Base-by-base conservation (phyloP, 2,888 invertebrate genomes). In the Plemyria rubiginata region DNA sequence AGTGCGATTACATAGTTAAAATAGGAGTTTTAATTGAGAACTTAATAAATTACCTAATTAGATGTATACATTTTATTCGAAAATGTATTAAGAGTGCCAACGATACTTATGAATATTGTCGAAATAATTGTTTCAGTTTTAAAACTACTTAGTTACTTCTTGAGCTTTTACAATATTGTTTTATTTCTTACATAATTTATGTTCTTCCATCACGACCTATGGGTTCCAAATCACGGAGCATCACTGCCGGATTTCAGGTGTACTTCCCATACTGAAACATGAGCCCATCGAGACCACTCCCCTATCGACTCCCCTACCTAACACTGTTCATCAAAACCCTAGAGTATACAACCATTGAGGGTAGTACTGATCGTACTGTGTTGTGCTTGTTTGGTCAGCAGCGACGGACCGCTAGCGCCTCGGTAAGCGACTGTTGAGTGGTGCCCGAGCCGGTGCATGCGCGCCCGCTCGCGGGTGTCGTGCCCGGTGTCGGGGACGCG, bases 301-400 rank as follows among this genome's bases (percentile, higher is more conserved):
- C 79, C 73, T 70, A 72, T 72, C 72, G 73, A 77, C 77, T 80
- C 82, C 79, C 80, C 72, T 80, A 79, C 79, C 72, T 74, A 78
- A 59, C 60, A 64, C 74, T 52, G 64, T 64, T 54, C 65, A 65
- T 65, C 60, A 57, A 77, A 77, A 70, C 76, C 79, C 78, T 80
- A 80, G 75, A 79, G 72, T 79, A 80, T 85, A 80, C 84, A 79
- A 87, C 84, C 79, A 82, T 86, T 84, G 85, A 83, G 88, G 88
- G 87, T 85, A 86, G 86, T 87, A 92, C 90, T 92, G 91, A 92
- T 79, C 88, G 90, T 88, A 88, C 90, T 86, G 82, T 90, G 87
- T 91, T 91, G 85, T 90, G 90, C 91, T 92, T 92, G 90, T 91
- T 90, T 90, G 92, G 90, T 90, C 92, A 90, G 92, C 92, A 90